Evolutionary conservation across 1,140 invertebrate species (phyloP).

Genomic region (Drosophila oshimai): DNA sequence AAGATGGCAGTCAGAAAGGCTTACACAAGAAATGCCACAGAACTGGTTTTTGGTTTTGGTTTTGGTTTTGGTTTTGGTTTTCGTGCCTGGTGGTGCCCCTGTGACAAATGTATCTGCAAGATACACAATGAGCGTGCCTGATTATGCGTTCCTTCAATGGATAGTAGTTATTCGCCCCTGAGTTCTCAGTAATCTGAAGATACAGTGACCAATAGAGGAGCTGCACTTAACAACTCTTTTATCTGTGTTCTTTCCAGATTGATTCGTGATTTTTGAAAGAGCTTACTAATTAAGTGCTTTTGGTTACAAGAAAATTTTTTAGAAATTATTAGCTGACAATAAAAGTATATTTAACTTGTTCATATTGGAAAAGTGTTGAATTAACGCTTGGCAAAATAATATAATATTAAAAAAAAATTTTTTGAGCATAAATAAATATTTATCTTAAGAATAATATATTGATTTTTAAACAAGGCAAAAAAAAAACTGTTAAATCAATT

Average conservation of each 20-base stretch:
- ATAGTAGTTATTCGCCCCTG: background rate
- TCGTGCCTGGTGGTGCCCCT: conserved; percentile 25
- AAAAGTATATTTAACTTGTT: background rate
- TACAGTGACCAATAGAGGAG: background rate
- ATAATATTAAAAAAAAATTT: no score
- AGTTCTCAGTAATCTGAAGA: conserved; percentile 5
- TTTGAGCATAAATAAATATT: no score
- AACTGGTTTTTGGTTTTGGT: no score
- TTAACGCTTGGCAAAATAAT: no score
- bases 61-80: no score
- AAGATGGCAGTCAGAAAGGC: conserved; percentile 23
- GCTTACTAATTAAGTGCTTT: background rate
- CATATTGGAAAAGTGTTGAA: no score
- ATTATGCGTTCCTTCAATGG: conserved; percentile 23
- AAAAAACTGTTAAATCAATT: no score
- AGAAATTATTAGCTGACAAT: no score
- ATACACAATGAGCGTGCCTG: conserved; percentile 30
- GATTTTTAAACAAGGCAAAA: no score
- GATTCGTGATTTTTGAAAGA: conserved; percentile 2
- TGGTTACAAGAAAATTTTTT: background rate
- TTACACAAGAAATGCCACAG: conserved; percentile 42
- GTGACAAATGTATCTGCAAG: conserved; percentile 43
- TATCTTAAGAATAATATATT: no score
- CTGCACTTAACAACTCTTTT: background rate
- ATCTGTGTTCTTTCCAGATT: background rate